Evolutionary conservation across 2,113 vertebrate species (phyloP), one percentile per base, ranked within the genome.

Genomic region (Atlantisia rogersi): DNA sequence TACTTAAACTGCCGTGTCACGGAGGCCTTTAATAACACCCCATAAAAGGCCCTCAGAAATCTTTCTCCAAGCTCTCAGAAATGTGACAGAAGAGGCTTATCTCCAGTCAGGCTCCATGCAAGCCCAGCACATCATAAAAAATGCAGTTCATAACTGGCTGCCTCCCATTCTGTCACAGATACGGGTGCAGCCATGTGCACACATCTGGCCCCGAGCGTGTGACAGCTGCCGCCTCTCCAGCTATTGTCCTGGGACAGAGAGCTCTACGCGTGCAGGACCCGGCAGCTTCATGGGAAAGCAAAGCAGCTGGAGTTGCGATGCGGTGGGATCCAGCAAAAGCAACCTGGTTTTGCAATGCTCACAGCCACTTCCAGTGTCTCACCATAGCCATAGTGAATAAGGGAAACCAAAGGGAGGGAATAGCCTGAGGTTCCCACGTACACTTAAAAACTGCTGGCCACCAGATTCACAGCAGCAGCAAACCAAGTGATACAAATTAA

Each of bases 401-500:
- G 59, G 18, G 2, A 73, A 76, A 92, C 5, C 16, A 85, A 93
- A 82, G 19, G 58, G 40, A 90, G 28, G 31, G 67, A 91, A 87
- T 62, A 74, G 84, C 24, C n/a, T 2, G 1, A 82, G 31, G 31
- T 85, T 93, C 82, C 78, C 91, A 86, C 0, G 1, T 39, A 60
- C 9, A 4, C 70, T 53, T 52, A 39, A 18, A 56, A 63, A 64
- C 4, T 26, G 9, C 56, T 73, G 82, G 78, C 19, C 79, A 76
- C 20, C 40, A 95, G 63, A 82, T 50, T 76, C 53, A 69, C 11
- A 2, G 90, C 58, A 90, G 70, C 44, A 79, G 44, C 3, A 2
- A 62, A 6, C 15, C 83, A 82, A 91, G 55, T 76, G 48, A 58
- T 76, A 58, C 50, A 50, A 92, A 90, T 95, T 91, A 96, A 87